Conservation (phyloP, 2,113 vertebrate genomes). For the Neogobius melanostomus region DNA sequence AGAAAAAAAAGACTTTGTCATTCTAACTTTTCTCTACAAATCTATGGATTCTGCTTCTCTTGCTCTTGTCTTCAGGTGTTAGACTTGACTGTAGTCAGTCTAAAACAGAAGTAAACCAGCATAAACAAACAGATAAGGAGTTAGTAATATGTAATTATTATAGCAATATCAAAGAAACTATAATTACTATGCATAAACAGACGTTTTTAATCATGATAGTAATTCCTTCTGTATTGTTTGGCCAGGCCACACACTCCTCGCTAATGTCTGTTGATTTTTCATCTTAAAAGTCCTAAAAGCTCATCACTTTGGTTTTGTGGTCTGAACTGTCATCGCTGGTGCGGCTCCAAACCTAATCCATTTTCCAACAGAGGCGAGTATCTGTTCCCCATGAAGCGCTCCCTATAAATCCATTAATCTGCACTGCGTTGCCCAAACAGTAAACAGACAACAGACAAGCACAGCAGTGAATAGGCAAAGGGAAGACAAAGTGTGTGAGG, state of each 20-base stretch:
- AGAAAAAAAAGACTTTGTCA: not conserved
- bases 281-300: not conserved
- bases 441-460: slow-evolving; percentile 16
- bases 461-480: not conserved
- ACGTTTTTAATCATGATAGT: not conserved
- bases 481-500: not conserved
- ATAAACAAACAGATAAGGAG: too few species aligned
- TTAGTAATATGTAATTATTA: not conserved
- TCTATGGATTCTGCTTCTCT: too few species aligned
- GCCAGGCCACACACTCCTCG: not conserved
- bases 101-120: not conserved
- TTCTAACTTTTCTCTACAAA: not conserved
- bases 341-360: not conserved
- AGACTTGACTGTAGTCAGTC: not conserved
- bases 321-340: not conserved
- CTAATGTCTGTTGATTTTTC: not conserved
- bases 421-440: not conserved
- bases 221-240: not conserved
- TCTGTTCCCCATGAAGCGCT: not conserved
- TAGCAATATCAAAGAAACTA: not conserved
- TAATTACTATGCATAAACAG: not conserved
- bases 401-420: not conserved
- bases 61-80: too few species aligned
- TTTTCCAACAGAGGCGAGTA: slow-evolving; percentile 3
- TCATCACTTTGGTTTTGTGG: not conserved